phyloP scores from a whole-genome alignment of 2,113 vertebrate genomes.

The Proterorhinus semilunaris region DNA sequence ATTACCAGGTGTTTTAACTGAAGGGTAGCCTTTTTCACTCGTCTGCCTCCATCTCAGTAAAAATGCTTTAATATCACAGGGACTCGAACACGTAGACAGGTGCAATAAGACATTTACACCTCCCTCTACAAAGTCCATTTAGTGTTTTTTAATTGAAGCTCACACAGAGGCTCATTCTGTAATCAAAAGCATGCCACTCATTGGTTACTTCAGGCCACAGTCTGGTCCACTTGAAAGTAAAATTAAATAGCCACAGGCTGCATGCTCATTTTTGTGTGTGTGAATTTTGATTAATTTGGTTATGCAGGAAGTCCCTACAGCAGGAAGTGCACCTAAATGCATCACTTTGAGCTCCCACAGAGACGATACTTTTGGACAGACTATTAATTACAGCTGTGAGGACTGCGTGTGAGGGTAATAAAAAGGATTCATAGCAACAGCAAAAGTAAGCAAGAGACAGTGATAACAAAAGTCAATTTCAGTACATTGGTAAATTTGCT shows the following conservation, averaged over 20 bases:
- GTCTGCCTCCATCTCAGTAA: too few relatives aligned
- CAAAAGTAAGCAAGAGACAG: background rate
- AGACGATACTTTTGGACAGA: background rate
- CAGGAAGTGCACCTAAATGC: constrained; percentile 1
- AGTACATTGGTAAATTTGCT: background rate
- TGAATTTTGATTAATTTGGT: constrained; percentile 3
- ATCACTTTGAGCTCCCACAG: background rate
- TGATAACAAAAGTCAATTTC: background rate
- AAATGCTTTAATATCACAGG: too few relatives aligned
- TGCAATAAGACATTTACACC: background rate
- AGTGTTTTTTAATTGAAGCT: background rate
- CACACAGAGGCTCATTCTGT: background rate
- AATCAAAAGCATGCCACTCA: background rate
- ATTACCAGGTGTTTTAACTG: too few relatives aligned
- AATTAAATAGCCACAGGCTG: background rate
- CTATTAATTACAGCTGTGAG: background rate
- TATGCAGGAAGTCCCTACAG: background rate
- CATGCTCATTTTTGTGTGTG: background rate
- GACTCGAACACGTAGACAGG: background rate
- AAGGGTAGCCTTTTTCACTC: too few relatives aligned
- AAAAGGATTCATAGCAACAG: background rate
- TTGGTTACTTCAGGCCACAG: background rate
- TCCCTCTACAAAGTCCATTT: background rate
- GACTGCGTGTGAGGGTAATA: background rate
- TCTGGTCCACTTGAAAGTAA: background rate